A percentile compares a stretch with the other conserved stretches of the same genome.
Evolutionary conservation across 2,888 invertebrate genomes (phyloP).

Genomic region (Lissocephala sabroskyi): DNA sequence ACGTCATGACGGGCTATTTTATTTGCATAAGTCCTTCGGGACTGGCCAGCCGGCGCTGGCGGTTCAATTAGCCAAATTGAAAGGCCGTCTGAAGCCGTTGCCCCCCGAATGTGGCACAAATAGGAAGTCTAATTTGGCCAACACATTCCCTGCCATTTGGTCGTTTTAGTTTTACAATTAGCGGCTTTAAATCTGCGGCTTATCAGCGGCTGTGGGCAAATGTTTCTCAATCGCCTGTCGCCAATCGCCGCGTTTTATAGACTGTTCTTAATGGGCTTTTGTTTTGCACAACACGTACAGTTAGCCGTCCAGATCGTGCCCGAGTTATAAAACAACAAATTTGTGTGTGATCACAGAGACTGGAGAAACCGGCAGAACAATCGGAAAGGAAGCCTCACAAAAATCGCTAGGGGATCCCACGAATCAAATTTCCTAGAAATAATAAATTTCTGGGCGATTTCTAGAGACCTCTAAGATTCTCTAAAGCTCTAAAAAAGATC

Average conservation of each 20-base stretch:
- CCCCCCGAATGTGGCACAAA: too few species aligned
- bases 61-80: background rate
- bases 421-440: too few species aligned
- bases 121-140: background rate
- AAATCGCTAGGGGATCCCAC: too few species aligned
- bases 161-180: background rate
- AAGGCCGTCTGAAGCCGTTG: background rate
- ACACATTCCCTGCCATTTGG: background rate
- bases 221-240: background rate
- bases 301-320: slow-evolving; percentile 23
- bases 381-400: too few species aligned
- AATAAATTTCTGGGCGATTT: too few species aligned
- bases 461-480: too few species aligned
- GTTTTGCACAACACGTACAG: slow-evolving; percentile 33
- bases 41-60: background rate
- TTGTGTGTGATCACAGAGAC: too few species aligned
- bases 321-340: slow-evolving; percentile 22
- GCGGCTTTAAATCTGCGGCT: background rate
- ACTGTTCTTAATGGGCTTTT: slow-evolving; percentile 18
- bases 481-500: too few species aligned
- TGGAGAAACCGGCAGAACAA: too few species aligned
- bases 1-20: too few species aligned
- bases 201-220: background rate
- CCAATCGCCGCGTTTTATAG: too few species aligned
- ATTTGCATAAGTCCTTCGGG: background rate